phyloP scores from a whole-genome alignment of 2,113 vertebrate genomes.

The Mus pahari region DNA sequence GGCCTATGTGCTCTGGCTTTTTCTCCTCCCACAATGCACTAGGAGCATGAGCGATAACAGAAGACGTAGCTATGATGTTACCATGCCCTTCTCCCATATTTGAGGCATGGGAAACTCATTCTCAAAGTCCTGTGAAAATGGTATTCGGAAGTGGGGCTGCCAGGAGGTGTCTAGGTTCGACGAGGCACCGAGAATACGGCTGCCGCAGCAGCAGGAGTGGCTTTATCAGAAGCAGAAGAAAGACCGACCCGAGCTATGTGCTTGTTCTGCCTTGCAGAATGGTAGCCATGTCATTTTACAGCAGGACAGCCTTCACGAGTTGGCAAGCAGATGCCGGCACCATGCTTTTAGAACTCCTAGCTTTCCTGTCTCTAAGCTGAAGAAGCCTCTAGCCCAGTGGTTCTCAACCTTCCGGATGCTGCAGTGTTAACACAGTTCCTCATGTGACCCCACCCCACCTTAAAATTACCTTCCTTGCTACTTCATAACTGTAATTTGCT shows the following conservation, averaged over 20 bases:
- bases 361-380: background rate
- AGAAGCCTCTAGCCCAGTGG: background rate
- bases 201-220: too few species aligned
- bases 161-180: background rate
- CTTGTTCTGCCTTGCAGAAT: background rate
- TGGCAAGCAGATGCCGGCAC: background rate
- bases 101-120: background rate
- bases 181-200: background rate
- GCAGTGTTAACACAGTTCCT: background rate
- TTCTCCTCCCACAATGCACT: background rate
- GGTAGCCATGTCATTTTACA: too few species aligned
- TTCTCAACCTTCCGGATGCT: background rate
- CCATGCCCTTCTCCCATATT: background rate
- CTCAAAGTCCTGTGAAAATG: background rate
- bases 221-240: background rate
- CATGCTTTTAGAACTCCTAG: background rate
- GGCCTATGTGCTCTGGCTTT: background rate
- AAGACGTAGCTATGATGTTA: background rate
- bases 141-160: background rate
- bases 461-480: background rate
- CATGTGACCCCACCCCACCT: too few species aligned
- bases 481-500: background rate
- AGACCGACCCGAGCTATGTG: too few species aligned
- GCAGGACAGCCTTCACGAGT: background rate
- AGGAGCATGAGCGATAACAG: rapidly evolving